Conservation (phyloP, 2,113 vertebrate genomes). For the Hoplias malabaricus region DNA sequence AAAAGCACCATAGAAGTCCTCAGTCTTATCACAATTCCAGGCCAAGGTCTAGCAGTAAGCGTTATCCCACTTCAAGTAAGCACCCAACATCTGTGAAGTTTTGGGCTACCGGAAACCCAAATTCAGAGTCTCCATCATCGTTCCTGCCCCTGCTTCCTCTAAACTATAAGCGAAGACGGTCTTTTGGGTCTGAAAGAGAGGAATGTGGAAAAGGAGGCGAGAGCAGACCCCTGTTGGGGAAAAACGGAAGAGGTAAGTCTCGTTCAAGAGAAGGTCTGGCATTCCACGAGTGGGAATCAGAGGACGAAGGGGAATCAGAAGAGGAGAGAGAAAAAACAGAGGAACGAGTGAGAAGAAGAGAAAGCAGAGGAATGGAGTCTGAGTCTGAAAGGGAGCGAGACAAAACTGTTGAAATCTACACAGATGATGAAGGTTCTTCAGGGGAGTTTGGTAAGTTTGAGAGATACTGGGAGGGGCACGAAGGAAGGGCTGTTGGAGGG, state of each 20-base stretch:
- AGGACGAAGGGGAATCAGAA: conserved; percentile 52
- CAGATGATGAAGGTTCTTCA: conserved; percentile 76
- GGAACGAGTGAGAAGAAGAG: conserved; percentile 57
- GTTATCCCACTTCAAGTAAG: conserved; percentile 58
- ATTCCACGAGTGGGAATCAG: conserved; percentile 75
- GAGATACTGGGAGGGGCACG: conserved; percentile 83
- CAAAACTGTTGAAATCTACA: conserved; percentile 73
- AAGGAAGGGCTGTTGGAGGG: conserved; percentile 73
- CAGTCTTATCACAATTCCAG: conserved; percentile 62
- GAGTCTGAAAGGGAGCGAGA: conserved; percentile 74
- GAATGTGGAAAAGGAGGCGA: conserved; percentile 67
- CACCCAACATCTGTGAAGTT: conserved; percentile 74
- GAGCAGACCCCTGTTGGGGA: conserved; percentile 68
- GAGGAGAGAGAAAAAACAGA: conserved; percentile 56
- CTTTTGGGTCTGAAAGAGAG: conserved; percentile 71
- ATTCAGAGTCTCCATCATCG: conserved; percentile 64
- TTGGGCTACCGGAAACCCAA: conserved; percentile 67
- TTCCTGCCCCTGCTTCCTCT: conserved; percentile 74
- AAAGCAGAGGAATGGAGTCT: conserved; percentile 63
- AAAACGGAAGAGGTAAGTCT: conserved; percentile 59
- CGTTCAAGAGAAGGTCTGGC: conserved; percentile 70
- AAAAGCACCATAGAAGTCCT: conserved; percentile 55
- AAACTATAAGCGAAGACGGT: conserved; percentile 72
- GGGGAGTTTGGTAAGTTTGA: conserved; percentile 83
- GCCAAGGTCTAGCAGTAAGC: conserved; percentile 48